A percentile compares a stretch with the other conserved stretches of the same genome.
Conservation (phyloP, 2,888 invertebrate species). For the Therioaphis trifolii region DNA sequence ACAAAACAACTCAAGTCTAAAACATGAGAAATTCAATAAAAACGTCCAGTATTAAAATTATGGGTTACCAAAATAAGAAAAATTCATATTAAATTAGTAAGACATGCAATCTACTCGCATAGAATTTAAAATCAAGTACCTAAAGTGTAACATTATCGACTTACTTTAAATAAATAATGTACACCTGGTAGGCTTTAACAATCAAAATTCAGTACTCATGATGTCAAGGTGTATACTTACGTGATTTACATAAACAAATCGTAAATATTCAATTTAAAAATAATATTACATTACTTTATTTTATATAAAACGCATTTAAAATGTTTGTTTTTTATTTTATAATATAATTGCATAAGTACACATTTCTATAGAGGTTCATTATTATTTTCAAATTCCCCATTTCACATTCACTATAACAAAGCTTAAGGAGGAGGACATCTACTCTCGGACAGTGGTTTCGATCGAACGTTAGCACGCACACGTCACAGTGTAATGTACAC, state of each 20-base stretch:
- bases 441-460: constrained; percentile 47
- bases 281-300: not conserved
- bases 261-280: not conserved
- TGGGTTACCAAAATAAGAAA: too few relatives aligned
- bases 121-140: too few relatives aligned
- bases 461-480: not conserved
- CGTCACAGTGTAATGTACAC: constrained; percentile 31
- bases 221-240: not conserved
- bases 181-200: not conserved
- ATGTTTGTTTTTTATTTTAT: too few relatives aligned
- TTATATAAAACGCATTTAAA: not conserved
- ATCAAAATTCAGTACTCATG: not conserved
- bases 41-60: too few relatives aligned
- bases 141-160: too few relatives aligned
- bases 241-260: not conserved
- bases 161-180: not conserved
- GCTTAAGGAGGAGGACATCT: constrained; percentile 42
- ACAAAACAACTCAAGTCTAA: too few relatives aligned
- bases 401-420: constrained; percentile 36
- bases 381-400: constrained; percentile 39
- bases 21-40: too few relatives aligned
- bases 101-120: too few relatives aligned
- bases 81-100: too few relatives aligned
- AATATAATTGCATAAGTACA: constrained; percentile 28
- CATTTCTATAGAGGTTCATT: constrained; percentile 2